Evolutionary conservation across 2,113 vertebrate genomes (phyloP).

Genomic region (Carlito syrichta): DNA sequence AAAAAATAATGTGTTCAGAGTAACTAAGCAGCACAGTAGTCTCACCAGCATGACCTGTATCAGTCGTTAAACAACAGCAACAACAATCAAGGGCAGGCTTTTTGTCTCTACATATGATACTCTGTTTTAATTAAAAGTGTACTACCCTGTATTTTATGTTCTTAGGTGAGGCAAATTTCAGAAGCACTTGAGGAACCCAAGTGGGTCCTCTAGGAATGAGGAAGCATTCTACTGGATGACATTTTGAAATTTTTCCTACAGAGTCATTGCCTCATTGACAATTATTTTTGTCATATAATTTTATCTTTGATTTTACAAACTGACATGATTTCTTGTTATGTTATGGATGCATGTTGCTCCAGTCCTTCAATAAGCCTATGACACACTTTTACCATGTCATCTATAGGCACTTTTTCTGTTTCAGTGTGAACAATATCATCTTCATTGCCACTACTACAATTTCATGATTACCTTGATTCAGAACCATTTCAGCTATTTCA

Average conservation of each 20-base stretch:
- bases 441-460: background rate
- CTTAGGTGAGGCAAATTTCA: background rate
- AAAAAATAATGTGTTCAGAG: background rate
- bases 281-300: background rate
- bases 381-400: background rate
- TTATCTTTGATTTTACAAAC: background rate
- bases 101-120: background rate
- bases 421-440: background rate
- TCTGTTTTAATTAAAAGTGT: background rate
- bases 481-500: background rate
- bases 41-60: background rate
- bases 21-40: background rate
- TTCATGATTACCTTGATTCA: background rate
- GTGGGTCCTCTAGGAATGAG: background rate
- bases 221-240: background rate
- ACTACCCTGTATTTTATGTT: background rate
- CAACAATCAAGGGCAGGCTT: background rate
- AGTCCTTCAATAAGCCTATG: background rate
- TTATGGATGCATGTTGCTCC: background rate
- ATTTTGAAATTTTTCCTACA: background rate
- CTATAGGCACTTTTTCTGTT: background rate
- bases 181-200: background rate
- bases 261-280: background rate
- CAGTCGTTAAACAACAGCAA: background rate
- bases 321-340: background rate